Evolutionary conservation across 2,888 invertebrate genomes (phyloP).

Genomic region (Pristionchus fissidentatus): DNA sequence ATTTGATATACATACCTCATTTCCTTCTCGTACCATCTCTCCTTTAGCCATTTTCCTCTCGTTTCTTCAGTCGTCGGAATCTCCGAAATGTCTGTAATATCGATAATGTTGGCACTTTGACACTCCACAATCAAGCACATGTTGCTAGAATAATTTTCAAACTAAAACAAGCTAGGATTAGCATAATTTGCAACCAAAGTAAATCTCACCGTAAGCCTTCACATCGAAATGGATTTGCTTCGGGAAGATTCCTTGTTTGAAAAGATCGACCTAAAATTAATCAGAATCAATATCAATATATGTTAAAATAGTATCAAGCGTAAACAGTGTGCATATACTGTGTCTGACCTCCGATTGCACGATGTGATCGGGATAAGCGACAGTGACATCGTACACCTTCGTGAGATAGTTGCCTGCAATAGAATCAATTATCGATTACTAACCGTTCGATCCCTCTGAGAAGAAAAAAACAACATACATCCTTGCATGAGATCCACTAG

Average conservation of each 20-base stretch:
- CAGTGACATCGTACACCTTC: slow-evolving; percentile 84
- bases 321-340: slow-evolving; percentile 67
- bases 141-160: too few relatives aligned
- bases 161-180: background rate
- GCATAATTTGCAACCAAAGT: background rate
- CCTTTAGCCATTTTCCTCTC: slow-evolving; percentile 65
- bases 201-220: slow-evolving; percentile 19
- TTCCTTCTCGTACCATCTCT: slow-evolving; percentile 75
- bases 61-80: slow-evolving; percentile 50
- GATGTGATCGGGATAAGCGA: slow-evolving; percentile 84
- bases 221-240: slow-evolving; percentile 83
- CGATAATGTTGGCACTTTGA: too few relatives aligned
- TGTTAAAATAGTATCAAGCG: background rate
- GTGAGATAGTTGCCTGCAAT: slow-evolving; percentile 44
- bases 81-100: slow-evolving; percentile 73
- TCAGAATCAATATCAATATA: background rate
- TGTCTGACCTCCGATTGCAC: slow-evolving; percentile 83
- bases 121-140: too few relatives aligned
- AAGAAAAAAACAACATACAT: slow-evolving; percentile 75
- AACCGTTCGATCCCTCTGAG: background rate
- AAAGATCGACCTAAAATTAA: slow-evolving; percentile 79
- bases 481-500: slow-evolving; percentile 78
- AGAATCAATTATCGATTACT: background rate
- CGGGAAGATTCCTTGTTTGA: slow-evolving; percentile 82
- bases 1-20: slow-evolving; percentile 58